Conservation (phyloP, 2,113 vertebrate species). For the Beaufortia kweichowensis region DNA sequence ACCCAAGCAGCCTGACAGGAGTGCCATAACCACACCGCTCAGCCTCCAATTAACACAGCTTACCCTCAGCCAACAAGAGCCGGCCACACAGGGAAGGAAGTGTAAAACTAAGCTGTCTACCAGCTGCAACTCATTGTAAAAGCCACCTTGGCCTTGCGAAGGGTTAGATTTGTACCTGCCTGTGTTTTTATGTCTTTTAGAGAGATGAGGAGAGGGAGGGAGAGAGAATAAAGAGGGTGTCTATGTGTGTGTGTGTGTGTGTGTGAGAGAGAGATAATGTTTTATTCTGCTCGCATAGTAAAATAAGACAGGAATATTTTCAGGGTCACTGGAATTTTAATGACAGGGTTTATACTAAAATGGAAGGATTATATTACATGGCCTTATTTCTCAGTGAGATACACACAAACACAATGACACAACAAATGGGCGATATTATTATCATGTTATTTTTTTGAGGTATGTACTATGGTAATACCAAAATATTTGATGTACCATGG, state of each 20-base stretch:
- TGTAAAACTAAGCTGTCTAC: slow-evolving; percentile 52
- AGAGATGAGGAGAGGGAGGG: not conserved
- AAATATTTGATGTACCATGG: no score
- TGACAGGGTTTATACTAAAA: slow-evolving; percentile 54
- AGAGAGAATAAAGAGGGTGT: not conserved
- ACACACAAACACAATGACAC: not conserved
- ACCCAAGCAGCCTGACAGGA: slow-evolving; percentile 56
- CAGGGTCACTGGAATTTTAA: slow-evolving; percentile 24
- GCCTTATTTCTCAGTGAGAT: not conserved
- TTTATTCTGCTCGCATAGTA: slow-evolving; percentile 21
- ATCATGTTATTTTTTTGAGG: not conserved
- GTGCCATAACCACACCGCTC: slow-evolving; percentile 50
- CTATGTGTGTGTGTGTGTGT: not conserved
- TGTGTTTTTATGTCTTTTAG: slow-evolving; percentile 7
- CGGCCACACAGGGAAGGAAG: not conserved
- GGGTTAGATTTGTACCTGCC: not conserved
- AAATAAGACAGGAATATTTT: slow-evolving; percentile 3
- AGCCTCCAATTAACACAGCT: slow-evolving; percentile 60
- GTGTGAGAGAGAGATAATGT: no score
- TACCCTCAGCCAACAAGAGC: slow-evolving; percentile 44
- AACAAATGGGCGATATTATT: not conserved
- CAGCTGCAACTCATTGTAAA: slow-evolving; percentile 41
- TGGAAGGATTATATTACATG: not conserved
- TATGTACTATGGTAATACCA: no score
- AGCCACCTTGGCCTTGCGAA: slow-evolving; percentile 40